Conservation (phyloP, 1,140 invertebrate species). For the Sipha flava region DNA sequence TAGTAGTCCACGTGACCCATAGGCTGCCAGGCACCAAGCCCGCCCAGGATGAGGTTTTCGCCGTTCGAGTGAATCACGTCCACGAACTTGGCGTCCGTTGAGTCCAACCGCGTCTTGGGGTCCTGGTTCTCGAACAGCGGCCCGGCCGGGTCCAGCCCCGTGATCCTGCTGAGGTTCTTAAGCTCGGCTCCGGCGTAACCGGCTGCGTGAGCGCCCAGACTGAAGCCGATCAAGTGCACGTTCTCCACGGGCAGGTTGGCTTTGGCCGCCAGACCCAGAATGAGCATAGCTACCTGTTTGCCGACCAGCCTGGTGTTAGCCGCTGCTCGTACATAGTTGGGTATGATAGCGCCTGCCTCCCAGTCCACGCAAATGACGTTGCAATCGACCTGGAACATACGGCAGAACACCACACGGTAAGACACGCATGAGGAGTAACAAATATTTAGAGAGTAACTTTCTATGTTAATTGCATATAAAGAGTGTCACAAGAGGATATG, state of each 20-base stretch:
- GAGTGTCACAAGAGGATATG: too few relatives aligned
- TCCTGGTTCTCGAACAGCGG: conserved; percentile 83
- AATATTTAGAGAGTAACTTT: too few relatives aligned
- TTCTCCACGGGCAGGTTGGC: conserved; percentile 52
- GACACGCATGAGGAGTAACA: too few relatives aligned
- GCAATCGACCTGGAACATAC: conserved; percentile 53
- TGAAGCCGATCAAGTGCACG: conserved; percentile 86
- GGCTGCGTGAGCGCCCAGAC: conserved; percentile 81
- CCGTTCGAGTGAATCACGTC: conserved; percentile 93
- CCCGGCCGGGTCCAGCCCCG: conserved; percentile 82
- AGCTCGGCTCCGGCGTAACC: conserved; percentile 84
- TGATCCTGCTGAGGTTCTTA: conserved; percentile 73
- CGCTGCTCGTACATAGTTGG: conserved; percentile 86
- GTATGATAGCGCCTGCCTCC: conserved; percentile 81
- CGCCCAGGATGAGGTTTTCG: conserved; percentile 56
- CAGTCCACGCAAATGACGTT: conserved; percentile 91
- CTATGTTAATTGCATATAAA: too few relatives aligned
- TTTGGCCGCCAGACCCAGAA: conserved; percentile 51
- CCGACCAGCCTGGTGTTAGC: conserved; percentile 88
- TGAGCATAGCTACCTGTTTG: conserved; percentile 73
- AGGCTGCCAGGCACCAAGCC: conserved; percentile 72
- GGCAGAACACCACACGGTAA: background rate
- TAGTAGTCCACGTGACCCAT: conserved; percentile 89
- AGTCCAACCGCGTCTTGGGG: conserved; percentile 67
- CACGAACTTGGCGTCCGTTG: conserved; percentile 79